These are phyloP conservation scores for Lemur catta DNA, from an alignment of 2,797 vertebrate genomes.

Conservation along the genomic window DNA sequence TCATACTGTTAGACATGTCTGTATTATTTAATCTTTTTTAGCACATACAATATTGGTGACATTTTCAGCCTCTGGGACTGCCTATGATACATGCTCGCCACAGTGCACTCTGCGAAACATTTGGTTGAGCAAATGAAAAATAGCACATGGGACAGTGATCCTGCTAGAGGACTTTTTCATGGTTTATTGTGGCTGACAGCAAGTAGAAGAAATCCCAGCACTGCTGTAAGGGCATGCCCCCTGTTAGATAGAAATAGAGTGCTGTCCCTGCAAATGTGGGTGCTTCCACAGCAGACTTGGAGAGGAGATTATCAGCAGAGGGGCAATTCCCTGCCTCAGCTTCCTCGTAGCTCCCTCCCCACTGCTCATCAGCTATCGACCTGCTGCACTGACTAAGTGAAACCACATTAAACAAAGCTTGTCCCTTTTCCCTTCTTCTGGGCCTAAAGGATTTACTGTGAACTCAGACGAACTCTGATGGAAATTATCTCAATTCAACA, in stretches of 20 bases:
- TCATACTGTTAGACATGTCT: background rate
- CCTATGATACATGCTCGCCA: background rate
- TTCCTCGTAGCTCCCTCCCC: background rate
- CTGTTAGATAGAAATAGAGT: background rate
- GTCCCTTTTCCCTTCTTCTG: background rate
- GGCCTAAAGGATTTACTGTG: background rate
- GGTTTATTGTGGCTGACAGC: background rate
- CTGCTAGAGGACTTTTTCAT: background rate
- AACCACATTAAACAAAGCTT: background rate
- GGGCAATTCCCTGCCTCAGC: background rate
- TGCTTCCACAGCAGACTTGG: background rate
- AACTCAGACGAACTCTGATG: background rate
- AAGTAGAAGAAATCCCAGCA: background rate
- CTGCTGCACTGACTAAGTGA: background rate
- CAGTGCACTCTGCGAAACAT: background rate
- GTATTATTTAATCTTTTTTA: background rate
- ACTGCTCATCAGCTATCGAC: background rate
- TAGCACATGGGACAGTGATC: background rate
- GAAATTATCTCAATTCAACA: background rate
- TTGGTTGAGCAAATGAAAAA: constrained; percentile 16
- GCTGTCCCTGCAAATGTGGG: background rate
- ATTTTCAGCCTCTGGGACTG: background rate
- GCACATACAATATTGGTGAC: background rate
- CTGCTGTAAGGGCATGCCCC: background rate
- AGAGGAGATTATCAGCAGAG: background rate